These are phyloP conservation scores for Teleogryllus occipitalis DNA, from an alignment of 1,140 invertebrate species.

Conservation along the genomic window DNA sequence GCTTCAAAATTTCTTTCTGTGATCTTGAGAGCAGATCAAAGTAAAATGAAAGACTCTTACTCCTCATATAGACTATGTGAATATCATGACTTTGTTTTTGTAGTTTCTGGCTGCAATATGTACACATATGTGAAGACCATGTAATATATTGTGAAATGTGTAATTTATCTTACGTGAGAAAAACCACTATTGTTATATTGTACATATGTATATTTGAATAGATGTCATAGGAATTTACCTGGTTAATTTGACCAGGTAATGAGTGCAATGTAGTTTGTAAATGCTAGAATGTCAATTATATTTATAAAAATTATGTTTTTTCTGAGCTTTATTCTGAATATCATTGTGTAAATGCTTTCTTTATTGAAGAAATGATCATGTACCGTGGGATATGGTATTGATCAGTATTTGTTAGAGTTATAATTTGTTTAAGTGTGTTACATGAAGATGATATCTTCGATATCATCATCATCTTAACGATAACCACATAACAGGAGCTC, in stretches of 20 bases:
- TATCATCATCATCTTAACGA: too few relatives aligned
- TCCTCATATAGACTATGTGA: too few relatives aligned
- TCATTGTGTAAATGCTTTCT: background rate
- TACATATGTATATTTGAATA: background rate
- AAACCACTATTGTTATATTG: background rate
- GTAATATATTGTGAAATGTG: background rate
- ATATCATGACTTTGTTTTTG: background rate
- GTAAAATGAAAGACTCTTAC: too few relatives aligned
- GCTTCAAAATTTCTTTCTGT: too few relatives aligned
- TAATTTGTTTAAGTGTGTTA: background rate
- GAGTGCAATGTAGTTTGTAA: slow-evolving; percentile 4
- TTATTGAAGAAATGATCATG: background rate
- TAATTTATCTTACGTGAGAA: background rate
- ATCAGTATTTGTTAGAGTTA: background rate
- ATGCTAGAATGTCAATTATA: slow-evolving; percentile 1
- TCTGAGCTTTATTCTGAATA: background rate
- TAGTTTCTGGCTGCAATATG: background rate
- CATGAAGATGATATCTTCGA: background rate
- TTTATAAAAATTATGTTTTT: background rate
- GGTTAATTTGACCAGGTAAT: background rate
- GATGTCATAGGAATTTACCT: background rate
- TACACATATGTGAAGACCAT: background rate
- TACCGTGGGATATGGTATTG: background rate
- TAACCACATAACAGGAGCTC: background rate
- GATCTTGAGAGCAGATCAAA: too few relatives aligned